Conservation (phyloP, 1,140 invertebrate species). For the Sarcophaga bullata region DNA sequence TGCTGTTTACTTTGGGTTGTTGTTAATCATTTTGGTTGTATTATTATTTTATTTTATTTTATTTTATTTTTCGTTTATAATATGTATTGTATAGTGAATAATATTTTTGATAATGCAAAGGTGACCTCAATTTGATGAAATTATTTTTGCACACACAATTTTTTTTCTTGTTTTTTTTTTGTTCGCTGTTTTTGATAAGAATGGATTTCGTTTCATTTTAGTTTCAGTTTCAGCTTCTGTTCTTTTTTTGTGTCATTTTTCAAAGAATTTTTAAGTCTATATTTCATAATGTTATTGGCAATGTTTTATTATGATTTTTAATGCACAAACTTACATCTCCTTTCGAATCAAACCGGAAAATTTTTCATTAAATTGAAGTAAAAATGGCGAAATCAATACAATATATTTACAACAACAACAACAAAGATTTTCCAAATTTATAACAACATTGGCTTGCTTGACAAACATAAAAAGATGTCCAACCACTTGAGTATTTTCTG, state of each 20-base stretch:
- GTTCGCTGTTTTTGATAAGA: constrained; percentile 25
- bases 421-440: no score
- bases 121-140: constrained; percentile 45
- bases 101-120: constrained; percentile 45
- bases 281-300: no score
- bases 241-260: not conserved
- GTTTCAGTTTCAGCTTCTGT: not conserved
- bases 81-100: not conserved
- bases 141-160: constrained; percentile 37
- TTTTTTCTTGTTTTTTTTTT: no score
- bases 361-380: no score
- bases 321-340: no score
- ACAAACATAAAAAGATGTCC: no score
- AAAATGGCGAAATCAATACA: no score
- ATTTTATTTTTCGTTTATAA: not conserved
- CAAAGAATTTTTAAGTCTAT: not conserved
- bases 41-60: not conserved
- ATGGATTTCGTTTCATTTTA: not conserved
- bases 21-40: constrained; percentile 37
- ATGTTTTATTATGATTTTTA: no score
- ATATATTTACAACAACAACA: no score
- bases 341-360: no score
- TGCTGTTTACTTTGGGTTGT: constrained; percentile 34
- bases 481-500: no score
- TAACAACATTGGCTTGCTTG: no score